Conservation (phyloP, 2,797 vertebrate species). For the Coregonus suidteri region DNA sequence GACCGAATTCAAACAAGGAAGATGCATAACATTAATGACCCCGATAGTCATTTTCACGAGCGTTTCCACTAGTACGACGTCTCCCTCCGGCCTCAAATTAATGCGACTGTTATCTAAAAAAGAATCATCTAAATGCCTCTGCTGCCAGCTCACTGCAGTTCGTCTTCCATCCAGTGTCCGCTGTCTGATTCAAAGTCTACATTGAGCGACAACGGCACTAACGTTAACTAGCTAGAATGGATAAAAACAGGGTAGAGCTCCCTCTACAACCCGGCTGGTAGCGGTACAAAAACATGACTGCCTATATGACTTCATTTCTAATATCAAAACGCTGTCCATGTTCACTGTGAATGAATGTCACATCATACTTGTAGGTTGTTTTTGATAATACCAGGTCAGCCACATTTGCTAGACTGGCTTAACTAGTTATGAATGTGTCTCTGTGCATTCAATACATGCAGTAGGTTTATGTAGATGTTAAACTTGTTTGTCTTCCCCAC, state of each 20-base stretch:
- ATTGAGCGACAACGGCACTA: slow-evolving; percentile 65
- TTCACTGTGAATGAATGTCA: slow-evolving; percentile 38
- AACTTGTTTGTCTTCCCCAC: slow-evolving; percentile 44
- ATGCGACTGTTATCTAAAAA: not conserved
- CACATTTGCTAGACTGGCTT: not conserved
- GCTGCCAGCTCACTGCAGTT: slow-evolving; percentile 8
- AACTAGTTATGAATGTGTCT: not conserved
- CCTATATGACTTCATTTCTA: not conserved
- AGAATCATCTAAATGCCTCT: not conserved
- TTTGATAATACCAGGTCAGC: not conserved
- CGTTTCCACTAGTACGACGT: slow-evolving; percentile 2
- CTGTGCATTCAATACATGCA: not conserved
- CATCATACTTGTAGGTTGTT: not conserved
- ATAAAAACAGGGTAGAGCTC: slow-evolving; percentile 77
- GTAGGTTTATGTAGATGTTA: slow-evolving; percentile 26
- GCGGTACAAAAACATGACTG: slow-evolving; percentile 75
- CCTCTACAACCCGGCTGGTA: slow-evolving; percentile 82
- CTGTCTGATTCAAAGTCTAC: slow-evolving; percentile 66
- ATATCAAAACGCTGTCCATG: slow-evolving; percentile 30
- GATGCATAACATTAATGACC: slow-evolving; percentile 33
- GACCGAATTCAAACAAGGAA: slow-evolving; percentile 50
- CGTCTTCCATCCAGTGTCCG: slow-evolving; percentile 57
- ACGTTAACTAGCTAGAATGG: slow-evolving; percentile 34
- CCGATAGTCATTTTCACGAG: slow-evolving; percentile 27
- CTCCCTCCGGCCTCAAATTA: not conserved